A percentile compares a stretch with the other conserved stretches of the same genome.
phyloP scores from a whole-genome alignment of 2,113 vertebrate genomes.

The Nyctibius bracteatus region DNA sequence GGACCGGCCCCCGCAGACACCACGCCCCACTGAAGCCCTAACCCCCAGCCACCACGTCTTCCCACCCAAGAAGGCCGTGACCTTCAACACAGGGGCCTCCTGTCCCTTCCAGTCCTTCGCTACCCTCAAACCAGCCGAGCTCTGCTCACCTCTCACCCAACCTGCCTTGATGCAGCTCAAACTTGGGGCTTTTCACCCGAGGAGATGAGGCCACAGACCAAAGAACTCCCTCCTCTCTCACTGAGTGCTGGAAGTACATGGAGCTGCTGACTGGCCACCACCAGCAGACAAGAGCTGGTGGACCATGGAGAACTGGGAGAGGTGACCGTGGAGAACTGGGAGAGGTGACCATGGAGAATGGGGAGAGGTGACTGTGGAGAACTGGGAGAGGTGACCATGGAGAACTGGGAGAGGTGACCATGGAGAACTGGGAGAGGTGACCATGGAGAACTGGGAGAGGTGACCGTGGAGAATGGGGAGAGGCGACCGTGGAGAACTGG shows the following conservation, averaged over 20 bases:
- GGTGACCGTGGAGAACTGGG: rapidly evolving
- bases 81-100: background rate
- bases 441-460: background rate
- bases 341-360: rapidly evolving
- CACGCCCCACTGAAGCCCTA: background rate
- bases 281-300: background rate
- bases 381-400: rapidly evolving
- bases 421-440: rapidly evolving
- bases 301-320: background rate
- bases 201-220: background rate
- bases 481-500: too few species aligned
- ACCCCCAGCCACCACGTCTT: background rate
- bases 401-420: rapidly evolving
- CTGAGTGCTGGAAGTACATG: rapidly evolving
- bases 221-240: background rate
- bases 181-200: rapidly evolving
- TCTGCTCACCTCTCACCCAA: background rate
- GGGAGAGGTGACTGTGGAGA: too few species aligned
- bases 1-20: background rate
- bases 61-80: background rate
- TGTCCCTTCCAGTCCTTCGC: background rate
- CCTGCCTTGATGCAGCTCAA: background rate
- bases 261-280: background rate
- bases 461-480: too few species aligned
- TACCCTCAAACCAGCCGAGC: background rate